Conservation (phyloP, 2,888 invertebrate species). For the Chaetoderma sp. region DNA sequence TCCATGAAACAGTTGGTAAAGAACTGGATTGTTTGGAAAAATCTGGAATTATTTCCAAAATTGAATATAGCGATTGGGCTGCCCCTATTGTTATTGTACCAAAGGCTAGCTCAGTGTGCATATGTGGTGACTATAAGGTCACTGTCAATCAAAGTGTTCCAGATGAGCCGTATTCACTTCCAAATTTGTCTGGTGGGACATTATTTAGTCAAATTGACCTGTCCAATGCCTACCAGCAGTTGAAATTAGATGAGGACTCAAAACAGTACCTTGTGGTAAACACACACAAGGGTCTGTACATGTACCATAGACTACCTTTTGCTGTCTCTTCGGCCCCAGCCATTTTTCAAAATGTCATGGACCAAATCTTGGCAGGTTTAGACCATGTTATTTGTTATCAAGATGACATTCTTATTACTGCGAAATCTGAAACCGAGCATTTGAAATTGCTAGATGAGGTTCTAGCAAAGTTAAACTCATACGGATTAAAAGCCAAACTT, state of each 20-base stretch:
- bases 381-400: conserved; percentile 26
- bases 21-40: neutral
- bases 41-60: neutral
- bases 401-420: conserved; percentile 41
- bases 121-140: conserved; percentile 36
- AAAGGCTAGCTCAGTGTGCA: conserved; percentile 27
- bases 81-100: conserved; percentile 33
- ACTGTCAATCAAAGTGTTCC: conserved; percentile 26
- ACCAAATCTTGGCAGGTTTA: conserved; percentile 31
- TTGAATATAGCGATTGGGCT: conserved; percentile 23
- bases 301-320: conserved; percentile 34
- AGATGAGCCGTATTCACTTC: conserved; percentile 30
- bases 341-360: conserved; percentile 40
- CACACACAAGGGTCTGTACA: conserved; percentile 37
- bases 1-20: neutral
- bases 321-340: conserved; percentile 32
- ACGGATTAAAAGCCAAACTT: conserved; percentile 32
- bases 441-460: conserved; percentile 24
- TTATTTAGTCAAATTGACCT: conserved; percentile 39
- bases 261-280: conserved; percentile 35
- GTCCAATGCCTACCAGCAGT: conserved; percentile 36
- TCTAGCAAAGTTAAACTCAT: conserved; percentile 22
- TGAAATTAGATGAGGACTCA: conserved; percentile 35
- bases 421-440: conserved; percentile 23
- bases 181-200: conserved; percentile 21